Percentiles rank a stretch among this genome's conserved stretches.
Conservation (phyloP, 2,797 vertebrate genomes). For the Pelobates cultripes region DNA sequence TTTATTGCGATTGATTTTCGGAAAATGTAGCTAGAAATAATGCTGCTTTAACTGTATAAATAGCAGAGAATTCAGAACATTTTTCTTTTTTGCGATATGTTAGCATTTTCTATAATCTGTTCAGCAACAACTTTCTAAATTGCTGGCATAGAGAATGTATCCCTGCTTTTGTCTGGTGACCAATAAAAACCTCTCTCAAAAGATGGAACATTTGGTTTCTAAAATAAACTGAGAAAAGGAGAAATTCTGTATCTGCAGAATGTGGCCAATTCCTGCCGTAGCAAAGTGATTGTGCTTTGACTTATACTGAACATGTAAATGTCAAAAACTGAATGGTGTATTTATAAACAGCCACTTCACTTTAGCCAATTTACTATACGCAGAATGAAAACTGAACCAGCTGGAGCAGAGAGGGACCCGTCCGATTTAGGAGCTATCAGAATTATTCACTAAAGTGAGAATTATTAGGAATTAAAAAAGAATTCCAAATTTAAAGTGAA, state of each 20-base stretch:
- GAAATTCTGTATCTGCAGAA: too few species aligned
- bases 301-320: too few species aligned
- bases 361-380: too few species aligned
- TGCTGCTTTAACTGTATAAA: background rate
- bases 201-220: background rate
- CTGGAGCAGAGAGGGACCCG: too few species aligned
- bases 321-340: too few species aligned
- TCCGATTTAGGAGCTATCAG: too few species aligned
- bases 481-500: too few species aligned
- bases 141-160: background rate
- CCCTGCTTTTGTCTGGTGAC: background rate
- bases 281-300: background rate
- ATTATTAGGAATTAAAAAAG: too few species aligned
- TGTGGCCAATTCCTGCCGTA: background rate
- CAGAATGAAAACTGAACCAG: too few species aligned
- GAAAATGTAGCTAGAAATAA: background rate
- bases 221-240: too few species aligned
- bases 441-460: too few species aligned
- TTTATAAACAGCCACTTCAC: too few species aligned
- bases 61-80: background rate
- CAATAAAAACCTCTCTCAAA: background rate
- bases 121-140: background rate
- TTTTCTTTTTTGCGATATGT: background rate
- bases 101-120: slow-evolving; percentile 1
- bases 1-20: background rate